Conservation (phyloP, 2,888 invertebrate species). For the Neocrepidodera transversa region DNA sequence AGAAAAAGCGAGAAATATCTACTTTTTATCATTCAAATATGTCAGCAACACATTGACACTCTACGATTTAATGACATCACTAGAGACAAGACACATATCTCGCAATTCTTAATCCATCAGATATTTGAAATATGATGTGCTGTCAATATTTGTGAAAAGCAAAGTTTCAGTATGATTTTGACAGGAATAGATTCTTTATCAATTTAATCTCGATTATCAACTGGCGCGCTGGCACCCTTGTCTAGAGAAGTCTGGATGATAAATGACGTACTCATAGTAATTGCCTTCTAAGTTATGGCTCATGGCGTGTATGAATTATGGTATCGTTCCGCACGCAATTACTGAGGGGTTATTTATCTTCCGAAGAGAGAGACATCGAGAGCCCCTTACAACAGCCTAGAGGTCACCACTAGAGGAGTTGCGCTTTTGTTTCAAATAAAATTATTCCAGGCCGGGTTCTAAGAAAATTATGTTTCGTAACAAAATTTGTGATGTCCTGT, state of each 20-base stretch:
- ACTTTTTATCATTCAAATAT: too few species aligned
- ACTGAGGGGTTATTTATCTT: slow-evolving; percentile 64
- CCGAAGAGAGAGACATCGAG: slow-evolving; percentile 49
- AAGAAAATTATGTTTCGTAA: too few species aligned
- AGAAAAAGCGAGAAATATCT: too few species aligned
- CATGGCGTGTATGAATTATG: slow-evolving; percentile 67
- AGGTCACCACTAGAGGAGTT: neutral
- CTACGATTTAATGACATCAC: too few species aligned
- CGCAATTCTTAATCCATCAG: slow-evolving; percentile 29
- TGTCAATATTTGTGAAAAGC: slow-evolving; percentile 29
- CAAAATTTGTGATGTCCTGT: too few species aligned
- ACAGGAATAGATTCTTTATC: slow-evolving; percentile 53
- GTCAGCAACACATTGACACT: too few species aligned
- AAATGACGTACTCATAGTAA: slow-evolving; percentile 68
- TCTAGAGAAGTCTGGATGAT: slow-evolving; percentile 59
- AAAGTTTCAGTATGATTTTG: slow-evolving; percentile 36
- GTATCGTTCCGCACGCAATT: slow-evolving; percentile 67
- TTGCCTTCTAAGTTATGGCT: slow-evolving; percentile 68
- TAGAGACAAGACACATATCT: too few species aligned
- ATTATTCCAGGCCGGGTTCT: neutral
- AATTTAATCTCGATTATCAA: slow-evolving; percentile 59
- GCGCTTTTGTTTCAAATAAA: neutral
- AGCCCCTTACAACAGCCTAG: slow-evolving; percentile 8
- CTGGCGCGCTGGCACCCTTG: slow-evolving; percentile 50
- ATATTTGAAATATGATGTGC: slow-evolving; percentile 10